Conservation (phyloP, 1,140 invertebrate genomes). For the Nixonia krombeini region DNA sequence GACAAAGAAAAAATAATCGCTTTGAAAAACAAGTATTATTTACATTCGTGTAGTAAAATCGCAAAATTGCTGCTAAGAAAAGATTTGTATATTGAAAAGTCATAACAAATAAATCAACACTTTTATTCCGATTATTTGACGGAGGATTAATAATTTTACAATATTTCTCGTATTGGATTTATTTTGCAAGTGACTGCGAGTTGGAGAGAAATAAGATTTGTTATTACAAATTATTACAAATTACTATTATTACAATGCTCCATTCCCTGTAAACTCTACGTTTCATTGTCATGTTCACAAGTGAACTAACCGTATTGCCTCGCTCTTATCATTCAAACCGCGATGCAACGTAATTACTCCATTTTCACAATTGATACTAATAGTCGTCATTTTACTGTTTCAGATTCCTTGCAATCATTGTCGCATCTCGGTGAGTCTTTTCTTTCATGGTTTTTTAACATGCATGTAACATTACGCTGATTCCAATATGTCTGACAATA, state of each 20-base stretch:
- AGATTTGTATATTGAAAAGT: too few relatives aligned
- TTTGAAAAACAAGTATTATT: not conserved
- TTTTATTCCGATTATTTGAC: too few relatives aligned
- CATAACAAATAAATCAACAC: too few relatives aligned
- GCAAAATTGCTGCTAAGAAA: too few relatives aligned
- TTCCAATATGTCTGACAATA: too few relatives aligned
- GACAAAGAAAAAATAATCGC: not conserved
- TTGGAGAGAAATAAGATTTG: too few relatives aligned
- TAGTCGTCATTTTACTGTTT: conserved; percentile 61
- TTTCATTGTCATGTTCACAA: conserved; percentile 20
- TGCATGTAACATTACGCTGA: not conserved
- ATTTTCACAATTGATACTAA: conserved; percentile 10
- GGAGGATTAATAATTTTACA: too few relatives aligned
- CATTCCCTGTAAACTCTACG: conserved; percentile 30
- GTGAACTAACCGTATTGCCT: not conserved
- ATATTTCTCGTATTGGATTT: too few relatives aligned
- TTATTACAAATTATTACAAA: too few relatives aligned
- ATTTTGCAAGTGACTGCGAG: not conserved
- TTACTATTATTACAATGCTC: too few relatives aligned
- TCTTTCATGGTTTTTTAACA: conserved; percentile 5
- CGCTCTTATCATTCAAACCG: not conserved
- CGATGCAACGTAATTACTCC: not conserved
- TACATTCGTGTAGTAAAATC: not conserved
- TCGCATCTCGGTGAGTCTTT: conserved; percentile 67
- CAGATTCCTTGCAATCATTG: conserved; percentile 68